A percentile compares a stretch with the other conserved stretches of the same genome.
These are phyloP conservation scores for Peromyscus californicus DNA, from an alignment of 2,113 vertebrate genomes.

Conservation along the genomic window DNA sequence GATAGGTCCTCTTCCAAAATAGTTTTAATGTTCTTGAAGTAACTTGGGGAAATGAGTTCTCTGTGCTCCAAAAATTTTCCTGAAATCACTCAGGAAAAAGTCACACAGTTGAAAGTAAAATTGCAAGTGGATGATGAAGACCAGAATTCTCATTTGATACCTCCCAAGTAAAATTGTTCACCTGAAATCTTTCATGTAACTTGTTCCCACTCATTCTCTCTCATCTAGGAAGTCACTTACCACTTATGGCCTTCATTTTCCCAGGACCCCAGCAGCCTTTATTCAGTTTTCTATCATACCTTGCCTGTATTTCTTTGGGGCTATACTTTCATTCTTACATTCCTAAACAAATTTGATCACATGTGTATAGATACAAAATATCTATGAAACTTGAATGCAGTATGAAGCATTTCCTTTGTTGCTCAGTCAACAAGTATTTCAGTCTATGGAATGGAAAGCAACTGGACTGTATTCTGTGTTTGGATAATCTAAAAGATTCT, in stretches of 20 bases:
- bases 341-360: slow-evolving; percentile 10
- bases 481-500: neutral
- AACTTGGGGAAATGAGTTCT: slow-evolving; percentile 3
- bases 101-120: neutral
- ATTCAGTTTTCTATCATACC: neutral
- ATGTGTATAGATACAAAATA: neutral
- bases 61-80: neutral
- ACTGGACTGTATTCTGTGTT: neutral
- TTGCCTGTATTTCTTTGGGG: neutral
- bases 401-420: neutral
- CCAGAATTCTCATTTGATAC: neutral
- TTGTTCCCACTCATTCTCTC: neutral
- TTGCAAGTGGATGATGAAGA: neutral
- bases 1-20: neutral
- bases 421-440: neutral
- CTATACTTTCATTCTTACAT: neutral
- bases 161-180: neutral
- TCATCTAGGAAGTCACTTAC: accelerated
- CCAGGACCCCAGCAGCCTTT: neutral
- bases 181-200: neutral
- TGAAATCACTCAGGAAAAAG: neutral
- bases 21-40: neutral
- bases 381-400: neutral
- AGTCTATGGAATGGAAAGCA: neutral
- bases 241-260: neutral